Evolutionary conservation across 2,113 vertebrate species (phyloP).

Genomic region (Chamaea fasciata): DNA sequence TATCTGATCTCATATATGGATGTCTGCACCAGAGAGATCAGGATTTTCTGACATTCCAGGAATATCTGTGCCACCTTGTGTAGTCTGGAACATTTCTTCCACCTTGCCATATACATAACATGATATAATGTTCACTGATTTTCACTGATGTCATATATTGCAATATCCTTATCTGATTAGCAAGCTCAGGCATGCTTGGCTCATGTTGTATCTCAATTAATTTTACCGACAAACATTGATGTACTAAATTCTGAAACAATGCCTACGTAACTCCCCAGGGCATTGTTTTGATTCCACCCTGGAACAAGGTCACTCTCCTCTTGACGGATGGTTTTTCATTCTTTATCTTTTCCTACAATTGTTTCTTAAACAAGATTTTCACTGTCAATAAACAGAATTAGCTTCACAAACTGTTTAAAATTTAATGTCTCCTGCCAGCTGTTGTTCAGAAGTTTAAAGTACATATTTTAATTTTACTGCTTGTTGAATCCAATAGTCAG

Average conservation of each 20-base stretch:
- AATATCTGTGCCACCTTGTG: neutral
- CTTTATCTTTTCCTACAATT: slow-evolving; percentile 18
- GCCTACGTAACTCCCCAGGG: neutral
- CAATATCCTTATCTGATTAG: slow-evolving; percentile 31
- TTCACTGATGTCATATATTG: slow-evolving; percentile 23
- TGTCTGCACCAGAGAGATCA: neutral
- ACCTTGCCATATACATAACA: neutral
- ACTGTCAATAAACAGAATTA: neutral
- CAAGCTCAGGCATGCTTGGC: slow-evolving; percentile 18
- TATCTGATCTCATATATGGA: neutral
- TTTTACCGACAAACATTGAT: slow-evolving; percentile 19
- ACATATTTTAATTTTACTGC: neutral
- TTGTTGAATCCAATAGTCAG: neutral
- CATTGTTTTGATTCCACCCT: slow-evolving; percentile 22
- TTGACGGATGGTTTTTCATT: neutral
- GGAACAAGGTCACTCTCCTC: slow-evolving; percentile 24
- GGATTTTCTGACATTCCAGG: neutral
- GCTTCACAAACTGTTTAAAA: neutral
- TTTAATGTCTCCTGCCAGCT: neutral
- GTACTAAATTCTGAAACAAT: slow-evolving; percentile 38
- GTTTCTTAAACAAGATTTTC: slow-evolving; percentile 2
- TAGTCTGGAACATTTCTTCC: neutral
- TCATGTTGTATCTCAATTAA: slow-evolving; percentile 34
- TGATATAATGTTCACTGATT: neutral
- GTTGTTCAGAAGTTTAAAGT: neutral